Evolutionary conservation across 1,140 invertebrate species (phyloP).

Genomic region (Apocrypta bakeri): DNA sequence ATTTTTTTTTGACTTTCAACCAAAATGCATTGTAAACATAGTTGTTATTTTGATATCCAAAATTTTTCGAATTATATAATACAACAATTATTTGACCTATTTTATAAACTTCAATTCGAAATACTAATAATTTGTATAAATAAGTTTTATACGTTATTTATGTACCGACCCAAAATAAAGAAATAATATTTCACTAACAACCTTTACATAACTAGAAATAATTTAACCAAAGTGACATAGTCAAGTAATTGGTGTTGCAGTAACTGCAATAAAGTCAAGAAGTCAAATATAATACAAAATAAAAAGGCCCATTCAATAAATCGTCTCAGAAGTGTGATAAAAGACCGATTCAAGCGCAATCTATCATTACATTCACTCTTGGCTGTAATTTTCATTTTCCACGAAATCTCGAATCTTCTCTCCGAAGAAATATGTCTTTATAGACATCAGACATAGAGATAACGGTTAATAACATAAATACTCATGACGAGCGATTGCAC

Average conservation of each 20-base stretch:
- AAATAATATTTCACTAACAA: no score
- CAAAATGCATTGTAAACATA: neutral
- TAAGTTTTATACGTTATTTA: no score
- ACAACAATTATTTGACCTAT: no score
- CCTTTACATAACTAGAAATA: no score
- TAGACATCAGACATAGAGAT: neutral
- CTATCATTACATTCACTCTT: neutral
- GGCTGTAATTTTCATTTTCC: neutral
- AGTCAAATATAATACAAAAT: no score
- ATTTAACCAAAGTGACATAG: no score
- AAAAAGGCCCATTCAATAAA: neutral
- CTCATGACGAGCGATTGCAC: neutral
- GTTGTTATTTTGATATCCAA: no score
- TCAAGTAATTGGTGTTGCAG: no score
- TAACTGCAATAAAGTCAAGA: no score
- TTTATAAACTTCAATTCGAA: no score
- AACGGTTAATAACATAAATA: neutral
- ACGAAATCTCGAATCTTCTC: neutral
- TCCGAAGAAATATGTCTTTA: neutral
- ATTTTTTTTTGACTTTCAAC: conserved; percentile 1
- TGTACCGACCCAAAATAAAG: no score
- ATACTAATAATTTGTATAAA: no score
- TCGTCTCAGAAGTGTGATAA: neutral
- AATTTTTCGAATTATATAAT: neutral
- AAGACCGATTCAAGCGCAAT: neutral